Conservation (phyloP, 2,797 vertebrate genomes). For the Rousettus madagascariensis region DNA sequence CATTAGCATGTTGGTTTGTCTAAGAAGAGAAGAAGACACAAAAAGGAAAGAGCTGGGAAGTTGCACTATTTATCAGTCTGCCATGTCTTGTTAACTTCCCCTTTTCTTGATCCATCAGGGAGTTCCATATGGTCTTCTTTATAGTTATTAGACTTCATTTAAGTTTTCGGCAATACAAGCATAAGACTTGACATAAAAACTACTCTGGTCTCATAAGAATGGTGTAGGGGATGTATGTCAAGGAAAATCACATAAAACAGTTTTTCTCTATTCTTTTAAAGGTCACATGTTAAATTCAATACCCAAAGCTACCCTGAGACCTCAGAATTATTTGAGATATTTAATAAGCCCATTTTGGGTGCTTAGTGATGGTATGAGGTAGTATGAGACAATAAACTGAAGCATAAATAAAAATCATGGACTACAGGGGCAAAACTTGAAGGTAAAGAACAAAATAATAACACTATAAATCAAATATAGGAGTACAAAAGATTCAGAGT, state of each 20-base stretch:
- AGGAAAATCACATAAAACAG: constrained; percentile 12
- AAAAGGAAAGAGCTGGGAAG: background rate
- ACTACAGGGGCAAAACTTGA: background rate
- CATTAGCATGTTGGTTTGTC: background rate
- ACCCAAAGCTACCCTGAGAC: background rate
- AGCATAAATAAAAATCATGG: background rate
- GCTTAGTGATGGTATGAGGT: background rate
- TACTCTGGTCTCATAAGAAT: background rate
- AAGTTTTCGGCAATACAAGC: constrained; percentile 21
- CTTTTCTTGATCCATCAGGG: background rate
- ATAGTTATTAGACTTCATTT: constrained; percentile 13
- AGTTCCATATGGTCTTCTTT: background rate
- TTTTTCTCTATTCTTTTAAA: constrained; percentile 22
- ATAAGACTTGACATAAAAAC: background rate
- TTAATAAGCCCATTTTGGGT: constrained; percentile 34
- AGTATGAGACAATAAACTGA: background rate
- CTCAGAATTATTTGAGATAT: constrained; percentile 30
- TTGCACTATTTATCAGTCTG: background rate
- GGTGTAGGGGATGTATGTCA: background rate
- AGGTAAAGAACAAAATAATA: constrained; percentile 1
- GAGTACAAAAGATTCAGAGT: background rate
- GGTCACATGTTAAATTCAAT: constrained; percentile 25
- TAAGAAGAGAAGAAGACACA: background rate
- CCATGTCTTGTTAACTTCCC: background rate
- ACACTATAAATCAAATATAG: background rate